Conservation (phyloP, 2,888 invertebrate species). For the Scelioninae gen. 2 region DNA sequence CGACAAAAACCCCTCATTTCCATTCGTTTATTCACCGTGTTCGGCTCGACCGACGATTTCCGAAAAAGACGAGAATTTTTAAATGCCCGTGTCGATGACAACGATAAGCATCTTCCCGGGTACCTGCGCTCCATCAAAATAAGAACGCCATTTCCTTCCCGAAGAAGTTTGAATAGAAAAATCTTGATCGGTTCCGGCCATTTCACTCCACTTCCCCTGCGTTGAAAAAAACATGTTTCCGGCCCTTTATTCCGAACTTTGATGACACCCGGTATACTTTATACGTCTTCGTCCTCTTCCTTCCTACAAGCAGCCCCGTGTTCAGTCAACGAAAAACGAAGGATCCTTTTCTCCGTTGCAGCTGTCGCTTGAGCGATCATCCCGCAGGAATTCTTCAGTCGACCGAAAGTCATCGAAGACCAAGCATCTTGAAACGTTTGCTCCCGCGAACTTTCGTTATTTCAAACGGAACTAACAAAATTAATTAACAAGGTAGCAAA, state of each 20-base stretch:
- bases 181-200: conserved; percentile 15
- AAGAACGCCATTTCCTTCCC: conserved; percentile 28
- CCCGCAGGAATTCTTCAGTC: conserved; percentile 64
- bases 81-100: conserved; percentile 22
- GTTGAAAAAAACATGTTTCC: conserved; percentile 25
- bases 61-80: conserved; percentile 15
- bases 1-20: too few species aligned
- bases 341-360: conserved; percentile 65
- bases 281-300: conserved; percentile 54
- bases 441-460: neutral
- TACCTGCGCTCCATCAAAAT: conserved; percentile 26
- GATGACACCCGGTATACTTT: conserved; percentile 50
- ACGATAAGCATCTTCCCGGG: conserved; percentile 16
- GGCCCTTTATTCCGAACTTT: conserved; percentile 23
- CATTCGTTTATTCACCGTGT: too few species aligned
- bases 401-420: conserved; percentile 62
- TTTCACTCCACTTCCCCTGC: conserved; percentile 28
- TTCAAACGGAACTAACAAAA: too few species aligned
- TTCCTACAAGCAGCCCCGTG: conserved; percentile 46
- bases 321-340: conserved; percentile 51
- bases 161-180: neutral
- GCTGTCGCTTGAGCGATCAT: conserved; percentile 61
- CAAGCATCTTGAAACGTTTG: conserved; percentile 33
- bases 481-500: too few species aligned
- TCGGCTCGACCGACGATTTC: too few species aligned